phyloP scores from a whole-genome alignment of 2,888 invertebrate species.

The Vandiemenella viatica region DNA sequence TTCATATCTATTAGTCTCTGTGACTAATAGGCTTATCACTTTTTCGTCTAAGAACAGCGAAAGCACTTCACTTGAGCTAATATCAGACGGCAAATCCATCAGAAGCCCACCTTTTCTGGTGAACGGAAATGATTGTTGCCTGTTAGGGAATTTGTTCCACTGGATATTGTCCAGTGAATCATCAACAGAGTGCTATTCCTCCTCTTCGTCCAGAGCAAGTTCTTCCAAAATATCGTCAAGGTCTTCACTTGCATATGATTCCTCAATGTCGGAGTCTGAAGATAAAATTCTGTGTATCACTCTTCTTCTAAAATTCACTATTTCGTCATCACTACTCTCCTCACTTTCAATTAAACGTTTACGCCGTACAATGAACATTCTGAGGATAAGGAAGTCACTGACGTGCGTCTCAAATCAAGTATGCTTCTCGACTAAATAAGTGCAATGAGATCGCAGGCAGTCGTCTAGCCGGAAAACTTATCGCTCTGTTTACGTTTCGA shows the following conservation, averaged over 20 bases:
- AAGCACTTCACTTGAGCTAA: too few species aligned
- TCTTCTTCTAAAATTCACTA: conserved; percentile 9
- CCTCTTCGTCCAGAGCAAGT: conserved; percentile 12
- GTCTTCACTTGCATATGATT: conserved; percentile 15
- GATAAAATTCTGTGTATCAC: conserved; percentile 14
- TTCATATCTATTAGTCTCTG: conserved; percentile 17
- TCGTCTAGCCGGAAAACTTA: neutral
- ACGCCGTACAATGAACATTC: neutral
- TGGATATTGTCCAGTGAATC: conserved; percentile 14
- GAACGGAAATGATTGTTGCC: conserved; percentile 12
- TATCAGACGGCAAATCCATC: conserved; percentile 13
- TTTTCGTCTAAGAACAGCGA: conserved; percentile 12
- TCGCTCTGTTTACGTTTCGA: neutral
- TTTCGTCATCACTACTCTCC: conserved; percentile 10
- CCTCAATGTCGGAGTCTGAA: conserved; percentile 13
- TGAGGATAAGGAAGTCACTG: neutral
- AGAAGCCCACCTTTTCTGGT: conserved; percentile 14
- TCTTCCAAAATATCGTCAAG: conserved; percentile 13
- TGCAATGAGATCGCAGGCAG: neutral
- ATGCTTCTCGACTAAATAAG: neutral
- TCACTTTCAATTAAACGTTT: neutral
- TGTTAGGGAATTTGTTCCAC: conserved; percentile 11
- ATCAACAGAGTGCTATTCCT: conserved; percentile 8
- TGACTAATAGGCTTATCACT: conserved; percentile 13
- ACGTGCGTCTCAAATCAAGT: neutral